Base-by-base conservation (phyloP, 2,797 vertebrate species). In the Echeneis naucrates region DNA sequence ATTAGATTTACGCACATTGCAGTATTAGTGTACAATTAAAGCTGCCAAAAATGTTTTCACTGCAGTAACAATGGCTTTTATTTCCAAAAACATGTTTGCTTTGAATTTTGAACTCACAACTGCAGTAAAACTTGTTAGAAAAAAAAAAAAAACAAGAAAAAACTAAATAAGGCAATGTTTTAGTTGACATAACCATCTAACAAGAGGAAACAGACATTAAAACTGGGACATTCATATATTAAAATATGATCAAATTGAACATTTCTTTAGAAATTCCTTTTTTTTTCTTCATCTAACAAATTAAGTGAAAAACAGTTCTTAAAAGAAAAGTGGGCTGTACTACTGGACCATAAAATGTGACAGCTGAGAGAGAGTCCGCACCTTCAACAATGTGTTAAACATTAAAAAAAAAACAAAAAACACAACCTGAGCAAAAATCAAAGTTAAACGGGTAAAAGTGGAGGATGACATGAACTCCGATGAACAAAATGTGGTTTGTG, bases 61-160 rank as follows among this genome's bases (percentile, higher is more conserved):
- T 84, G 75, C 77, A 50, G 65, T 75, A 87, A 82, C 27, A 81
- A 90, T 86, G 60, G 77, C 82, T 92, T 92, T 92, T 92, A 64
- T 90, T 93, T 90, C 67, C 80, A 53, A 87, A 86, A 90, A 60
- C 75, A 83, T 51, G 51, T 23, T 55, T 75, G 53, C 74, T 75
- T 77, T 67, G 51, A 80, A 71, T 53, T 47, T 51, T 27, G 35
- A 81, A 47, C 72, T 50, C n/a, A 77, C 63, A 87, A 75, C 52
- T 7, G 44, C 62, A 88, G 44, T 42, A 42, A 86, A 53, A 72
- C 24, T 53, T 84, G 55, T 92, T 85, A 84, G 54, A 75, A 84
- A 87, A 72, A 42, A 51, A 38, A 3, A 68, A 67, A 3, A 56
- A 32, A n/a, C n/a, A n/a, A 40, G 17, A 71, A 69, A 2, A 55